Percentiles rank a stretch among this genome's conserved stretches.
Evolutionary conservation across 2,888 invertebrate species (phyloP).

Genomic region (Apotomis turbidana): DNA sequence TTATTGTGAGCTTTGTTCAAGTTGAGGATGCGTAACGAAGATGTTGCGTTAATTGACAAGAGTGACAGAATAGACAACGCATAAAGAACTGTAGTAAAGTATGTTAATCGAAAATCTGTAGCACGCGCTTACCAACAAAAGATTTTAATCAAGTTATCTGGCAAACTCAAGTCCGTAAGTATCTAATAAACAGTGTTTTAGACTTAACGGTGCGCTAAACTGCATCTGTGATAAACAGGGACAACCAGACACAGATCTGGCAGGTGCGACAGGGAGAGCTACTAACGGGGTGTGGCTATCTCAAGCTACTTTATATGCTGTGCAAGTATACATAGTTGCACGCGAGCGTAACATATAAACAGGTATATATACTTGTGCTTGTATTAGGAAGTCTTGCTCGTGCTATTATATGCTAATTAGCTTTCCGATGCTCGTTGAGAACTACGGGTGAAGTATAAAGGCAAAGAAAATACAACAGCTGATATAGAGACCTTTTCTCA

Average conservation of each 20-base stretch:
- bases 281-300: constrained; percentile 76
- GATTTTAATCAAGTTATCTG: constrained; percentile 16
- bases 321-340: constrained; percentile 68
- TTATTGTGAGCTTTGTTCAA: constrained; percentile 8
- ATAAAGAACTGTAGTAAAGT: not conserved
- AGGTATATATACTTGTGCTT: constrained; percentile 47
- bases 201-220: constrained; percentile 58
- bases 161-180: constrained; percentile 42
- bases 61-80: not conserved
- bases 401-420: constrained; percentile 73
- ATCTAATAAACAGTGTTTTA: constrained; percentile 54
- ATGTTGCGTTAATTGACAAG: not conserved
- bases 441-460: constrained; percentile 55
- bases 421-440: constrained; percentile 61
- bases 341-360: constrained; percentile 54
- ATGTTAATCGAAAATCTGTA: not conserved
- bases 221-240: constrained; percentile 54
- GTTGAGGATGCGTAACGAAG: not conserved
- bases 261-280: constrained; percentile 65
- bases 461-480: constrained; percentile 46
- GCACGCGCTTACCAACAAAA: not conserved
- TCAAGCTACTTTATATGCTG: constrained; percentile 71
- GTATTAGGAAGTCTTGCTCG: constrained; percentile 60
- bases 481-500: not conserved
- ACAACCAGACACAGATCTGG: constrained; percentile 49